phyloP scores from a whole-genome alignment of 2,113 vertebrate genomes.

The Tachuris rubrigastra region DNA sequence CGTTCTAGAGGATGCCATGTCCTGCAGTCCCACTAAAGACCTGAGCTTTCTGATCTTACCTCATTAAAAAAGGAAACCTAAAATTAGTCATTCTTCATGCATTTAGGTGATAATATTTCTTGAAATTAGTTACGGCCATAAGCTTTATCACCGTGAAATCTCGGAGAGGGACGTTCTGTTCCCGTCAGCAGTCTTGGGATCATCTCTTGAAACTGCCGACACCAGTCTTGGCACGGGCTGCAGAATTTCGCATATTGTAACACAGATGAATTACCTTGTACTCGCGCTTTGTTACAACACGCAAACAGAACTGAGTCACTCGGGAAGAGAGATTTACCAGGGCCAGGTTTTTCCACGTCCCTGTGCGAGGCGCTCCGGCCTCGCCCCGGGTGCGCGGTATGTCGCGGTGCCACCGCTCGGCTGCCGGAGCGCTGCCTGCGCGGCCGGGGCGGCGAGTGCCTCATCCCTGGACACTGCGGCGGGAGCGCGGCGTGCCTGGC shows the following conservation, averaged over 20 bases:
- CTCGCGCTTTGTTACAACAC: constrained; percentile 40
- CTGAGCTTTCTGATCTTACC: background rate
- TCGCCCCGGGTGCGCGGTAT: background rate
- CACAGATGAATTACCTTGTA: constrained; percentile 43
- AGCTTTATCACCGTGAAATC: constrained; percentile 41
- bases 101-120: constrained; percentile 18
- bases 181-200: constrained; percentile 62
- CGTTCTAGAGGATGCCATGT: background rate
- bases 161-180: constrained; percentile 58
- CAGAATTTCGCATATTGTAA: constrained; percentile 57
- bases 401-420: background rate
- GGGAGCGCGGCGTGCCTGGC: constrained; percentile 50
- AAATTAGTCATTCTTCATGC: constrained; percentile 2
- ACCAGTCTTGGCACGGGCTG: constrained; percentile 51
- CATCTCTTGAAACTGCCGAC: constrained; percentile 37
- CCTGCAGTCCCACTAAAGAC: background rate
- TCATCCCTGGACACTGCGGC: background rate
- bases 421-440: constrained; percentile 11
- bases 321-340: background rate
- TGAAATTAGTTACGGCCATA: background rate
- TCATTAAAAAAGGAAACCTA: background rate
- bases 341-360: constrained; percentile 31
- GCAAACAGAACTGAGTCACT: constrained; percentile 44
- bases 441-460: background rate
- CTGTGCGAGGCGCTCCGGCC: background rate